Conservation (phyloP, 2,888 invertebrate genomes). For the Matsumyia berberina region DNA sequence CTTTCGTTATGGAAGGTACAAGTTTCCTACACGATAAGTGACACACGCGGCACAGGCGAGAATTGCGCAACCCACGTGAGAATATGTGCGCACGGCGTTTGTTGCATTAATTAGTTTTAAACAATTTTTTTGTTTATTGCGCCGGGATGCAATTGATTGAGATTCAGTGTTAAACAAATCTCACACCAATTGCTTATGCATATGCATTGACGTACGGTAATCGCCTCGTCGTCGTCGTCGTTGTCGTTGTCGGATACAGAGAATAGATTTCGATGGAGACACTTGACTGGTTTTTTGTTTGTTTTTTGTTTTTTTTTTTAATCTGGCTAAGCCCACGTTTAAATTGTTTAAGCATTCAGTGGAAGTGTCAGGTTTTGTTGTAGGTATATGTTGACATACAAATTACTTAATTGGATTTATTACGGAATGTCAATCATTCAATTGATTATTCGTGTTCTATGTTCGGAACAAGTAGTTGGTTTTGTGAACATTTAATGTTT, state of each 20-base stretch:
- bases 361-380: conserved; percentile 3
- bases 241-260: too few species aligned
- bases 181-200: conserved; percentile 26
- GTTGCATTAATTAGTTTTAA: conserved; percentile 13
- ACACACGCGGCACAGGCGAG: not conserved
- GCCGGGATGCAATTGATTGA: not conserved
- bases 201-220: conserved; percentile 22
- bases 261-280: not conserved
- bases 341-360: conserved; percentile 24
- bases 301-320: not conserved
- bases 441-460: too few species aligned
- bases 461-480: too few species aligned
- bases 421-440: conserved; percentile 1
- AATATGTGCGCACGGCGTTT: conserved; percentile 6
- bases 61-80: conserved; percentile 36
- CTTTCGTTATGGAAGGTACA: conserved; percentile 52
- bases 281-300: too few species aligned
- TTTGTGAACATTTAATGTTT: too few species aligned
- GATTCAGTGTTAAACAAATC: conserved; percentile 44
- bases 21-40: conserved; percentile 20
- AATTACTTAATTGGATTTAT: conserved; percentile 4
- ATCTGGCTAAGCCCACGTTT: conserved; percentile 6
- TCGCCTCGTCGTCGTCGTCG: too few species aligned
- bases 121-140: not conserved
- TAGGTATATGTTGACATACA: not conserved